Percentiles rank a stretch among this genome's conserved stretches.
Conservation (phyloP, 2,888 invertebrate species). For the Eilema sororculum region DNA sequence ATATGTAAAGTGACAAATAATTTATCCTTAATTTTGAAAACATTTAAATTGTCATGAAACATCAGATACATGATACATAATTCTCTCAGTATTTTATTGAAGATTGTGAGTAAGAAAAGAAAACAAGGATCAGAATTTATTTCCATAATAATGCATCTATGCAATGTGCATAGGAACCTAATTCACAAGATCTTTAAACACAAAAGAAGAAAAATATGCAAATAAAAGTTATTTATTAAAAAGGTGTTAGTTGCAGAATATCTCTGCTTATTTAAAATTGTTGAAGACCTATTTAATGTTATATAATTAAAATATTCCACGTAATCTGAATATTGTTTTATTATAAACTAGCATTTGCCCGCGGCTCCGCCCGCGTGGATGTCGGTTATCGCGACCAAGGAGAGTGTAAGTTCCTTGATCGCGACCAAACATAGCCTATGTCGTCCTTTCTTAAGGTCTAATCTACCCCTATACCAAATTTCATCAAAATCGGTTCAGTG, state of each 20-base stretch:
- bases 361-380: too few relatives aligned
- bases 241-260: conserved; percentile 27
- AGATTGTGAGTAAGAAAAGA: background rate
- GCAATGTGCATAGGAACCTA: too few relatives aligned
- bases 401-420: too few relatives aligned
- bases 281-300: conserved; percentile 44
- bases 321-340: conserved; percentile 22
- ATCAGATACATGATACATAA: background rate
- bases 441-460: too few relatives aligned
- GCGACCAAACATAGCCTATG: too few relatives aligned
- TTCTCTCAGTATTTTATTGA: conserved; percentile 6
- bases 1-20: background rate
- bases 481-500: too few relatives aligned
- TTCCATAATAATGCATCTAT: background rate
- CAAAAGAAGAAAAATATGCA: background rate
- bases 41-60: background rate
- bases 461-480: too few relatives aligned
- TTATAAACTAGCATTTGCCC: too few relatives aligned
- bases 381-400: too few relatives aligned
- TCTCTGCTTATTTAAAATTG: conserved; percentile 43
- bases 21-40: background rate
- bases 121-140: conserved; percentile 5
- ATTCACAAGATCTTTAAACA: conserved; percentile 1
- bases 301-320: conserved; percentile 48
- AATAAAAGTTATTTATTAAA: conserved; percentile 23